A percentile compares a stretch with the other conserved stretches of the same genome.
Evolutionary conservation across 2,113 vertebrate species (phyloP).

Genomic region (Benitochromis conjunctus): DNA sequence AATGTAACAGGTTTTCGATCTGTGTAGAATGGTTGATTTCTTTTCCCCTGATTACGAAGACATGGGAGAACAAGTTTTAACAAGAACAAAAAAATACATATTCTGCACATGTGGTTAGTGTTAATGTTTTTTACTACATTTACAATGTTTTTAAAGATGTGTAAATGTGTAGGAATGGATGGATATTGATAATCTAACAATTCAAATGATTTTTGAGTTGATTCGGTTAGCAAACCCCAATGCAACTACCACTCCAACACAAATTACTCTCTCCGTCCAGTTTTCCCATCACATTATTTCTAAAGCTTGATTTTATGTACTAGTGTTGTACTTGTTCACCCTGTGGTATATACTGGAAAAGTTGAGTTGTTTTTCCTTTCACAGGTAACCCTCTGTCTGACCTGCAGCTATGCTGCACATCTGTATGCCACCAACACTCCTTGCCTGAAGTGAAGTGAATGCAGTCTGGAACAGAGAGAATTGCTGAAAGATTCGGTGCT

Average conservation of each 20-base stretch:
- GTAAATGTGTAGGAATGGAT: not conserved
- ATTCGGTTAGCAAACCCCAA: not conserved
- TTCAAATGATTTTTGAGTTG: not conserved
- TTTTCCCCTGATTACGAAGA: not conserved
- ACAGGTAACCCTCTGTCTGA: constrained; percentile 1
- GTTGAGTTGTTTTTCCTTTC: not conserved
- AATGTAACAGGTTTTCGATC: not conserved
- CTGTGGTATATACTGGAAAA: not conserved
- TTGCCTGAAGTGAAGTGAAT: not conserved
- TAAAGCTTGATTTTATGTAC: not conserved
- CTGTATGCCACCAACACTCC: constrained; percentile 33
- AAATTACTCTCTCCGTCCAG: not conserved
- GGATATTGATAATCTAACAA: not conserved
- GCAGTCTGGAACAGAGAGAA: not conserved
- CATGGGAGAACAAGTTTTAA: not conserved
- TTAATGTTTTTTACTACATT: not conserved
- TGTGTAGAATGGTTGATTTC: not conserved
- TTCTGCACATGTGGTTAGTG: not conserved
- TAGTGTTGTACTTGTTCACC: not conserved
- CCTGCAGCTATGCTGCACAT: constrained; percentile 34
- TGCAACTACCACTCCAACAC: not conserved
- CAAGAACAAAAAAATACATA: not conserved
- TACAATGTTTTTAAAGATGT: not conserved
- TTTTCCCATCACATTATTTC: not conserved
- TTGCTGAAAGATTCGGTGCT: not conserved